Percentiles rank a stretch among this genome's conserved stretches.
Conservation (phyloP, 2,797 vertebrate genomes). For the Etheostoma perlongum region DNA sequence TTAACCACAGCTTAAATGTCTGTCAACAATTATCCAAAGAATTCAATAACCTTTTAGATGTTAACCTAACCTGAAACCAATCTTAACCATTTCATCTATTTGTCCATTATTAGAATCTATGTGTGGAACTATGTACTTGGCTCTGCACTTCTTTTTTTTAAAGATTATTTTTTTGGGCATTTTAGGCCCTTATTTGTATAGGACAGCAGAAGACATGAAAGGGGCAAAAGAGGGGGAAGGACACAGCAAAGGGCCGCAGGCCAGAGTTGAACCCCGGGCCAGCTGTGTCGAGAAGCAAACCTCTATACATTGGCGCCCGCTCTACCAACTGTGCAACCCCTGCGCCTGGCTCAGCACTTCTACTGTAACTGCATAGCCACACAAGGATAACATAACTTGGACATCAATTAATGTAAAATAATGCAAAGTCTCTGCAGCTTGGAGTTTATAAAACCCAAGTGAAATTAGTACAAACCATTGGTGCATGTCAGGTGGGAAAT, state of each 20-base stretch:
- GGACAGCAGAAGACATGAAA: too few relatives aligned
- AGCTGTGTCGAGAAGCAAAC: too few relatives aligned
- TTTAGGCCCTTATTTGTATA: too few relatives aligned
- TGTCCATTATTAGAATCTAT: not conserved
- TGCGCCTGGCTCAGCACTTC: not conserved
- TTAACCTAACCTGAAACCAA: not conserved
- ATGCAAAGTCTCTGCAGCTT: not conserved
- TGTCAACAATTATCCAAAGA: not conserved
- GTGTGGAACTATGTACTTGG: not conserved
- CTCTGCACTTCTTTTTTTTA: not conserved
- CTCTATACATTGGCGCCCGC: too few relatives aligned
- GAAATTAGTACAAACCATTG: conserved; percentile 4
- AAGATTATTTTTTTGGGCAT: too few relatives aligned
- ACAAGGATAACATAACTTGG: not conserved
- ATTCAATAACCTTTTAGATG: too few relatives aligned
- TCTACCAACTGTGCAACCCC: too few relatives aligned
- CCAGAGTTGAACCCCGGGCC: too few relatives aligned
- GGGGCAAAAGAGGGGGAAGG: too few relatives aligned
- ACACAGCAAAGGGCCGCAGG: too few relatives aligned
- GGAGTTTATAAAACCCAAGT: not conserved
- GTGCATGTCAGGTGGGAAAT: conserved; percentile 8
- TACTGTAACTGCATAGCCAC: not conserved
- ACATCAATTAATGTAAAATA: not conserved
- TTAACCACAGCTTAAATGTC: not conserved
- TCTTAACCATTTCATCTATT: not conserved